These are phyloP conservation scores for Tetragonula carbonaria DNA, from an alignment of 2,888 invertebrate genomes.

Conservation along the genomic window DNA sequence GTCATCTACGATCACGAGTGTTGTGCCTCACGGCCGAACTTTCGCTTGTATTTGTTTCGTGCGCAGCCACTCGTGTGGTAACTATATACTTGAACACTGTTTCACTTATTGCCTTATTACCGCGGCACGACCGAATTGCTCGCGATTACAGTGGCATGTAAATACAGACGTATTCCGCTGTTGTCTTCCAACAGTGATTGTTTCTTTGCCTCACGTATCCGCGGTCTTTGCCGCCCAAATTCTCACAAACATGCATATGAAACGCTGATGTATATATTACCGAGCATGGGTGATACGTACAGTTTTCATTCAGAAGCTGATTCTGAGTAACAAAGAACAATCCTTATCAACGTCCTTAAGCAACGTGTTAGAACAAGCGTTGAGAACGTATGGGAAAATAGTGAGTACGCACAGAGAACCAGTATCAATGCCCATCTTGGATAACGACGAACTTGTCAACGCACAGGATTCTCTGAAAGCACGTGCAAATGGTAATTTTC, in stretches of 20 bases:
- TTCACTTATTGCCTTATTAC: conserved; percentile 15
- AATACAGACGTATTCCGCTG: conserved; percentile 5
- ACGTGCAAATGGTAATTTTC: conserved; percentile 66
- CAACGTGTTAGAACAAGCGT: background rate
- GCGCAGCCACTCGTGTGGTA: conserved; percentile 4
- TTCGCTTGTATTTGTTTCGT: conserved; percentile 48
- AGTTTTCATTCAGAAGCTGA: conserved; percentile 14
- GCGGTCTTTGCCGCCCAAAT: background rate
- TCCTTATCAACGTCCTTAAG: conserved; percentile 6
- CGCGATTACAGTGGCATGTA: conserved; percentile 15
- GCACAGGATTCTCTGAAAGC: conserved; percentile 32
- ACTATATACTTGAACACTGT: background rate
- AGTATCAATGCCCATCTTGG: background rate
- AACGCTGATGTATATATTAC: background rate
- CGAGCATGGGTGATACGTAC: conserved; percentile 4
- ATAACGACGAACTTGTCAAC: conserved; percentile 32
- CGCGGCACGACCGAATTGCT: background rate
- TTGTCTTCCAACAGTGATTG: background rate
- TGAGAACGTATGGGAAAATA: background rate
- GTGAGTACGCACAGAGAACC: too few relatives aligned
- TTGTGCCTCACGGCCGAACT: conserved; percentile 68
- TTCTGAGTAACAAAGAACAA: background rate
- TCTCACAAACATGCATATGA: background rate
- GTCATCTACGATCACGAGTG: conserved; percentile 75
- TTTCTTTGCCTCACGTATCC: background rate